Conservation (phyloP, 2,888 invertebrate species). For the Amphimallon solstitiale region DNA sequence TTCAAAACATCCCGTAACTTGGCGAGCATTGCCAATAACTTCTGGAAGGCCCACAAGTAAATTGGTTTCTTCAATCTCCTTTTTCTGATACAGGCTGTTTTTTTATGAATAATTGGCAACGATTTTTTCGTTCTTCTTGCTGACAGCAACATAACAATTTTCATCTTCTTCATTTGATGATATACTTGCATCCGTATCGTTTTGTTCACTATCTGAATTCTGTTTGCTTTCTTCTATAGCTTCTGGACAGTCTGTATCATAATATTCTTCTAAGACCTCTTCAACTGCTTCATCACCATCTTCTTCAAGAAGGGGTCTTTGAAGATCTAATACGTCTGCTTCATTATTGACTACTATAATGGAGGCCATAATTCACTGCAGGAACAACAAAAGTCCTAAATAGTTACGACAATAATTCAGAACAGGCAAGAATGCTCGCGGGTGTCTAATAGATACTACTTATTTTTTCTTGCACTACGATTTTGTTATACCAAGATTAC, state of each 20-base stretch:
- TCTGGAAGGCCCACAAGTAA: background rate
- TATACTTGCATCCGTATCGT: constrained; percentile 1
- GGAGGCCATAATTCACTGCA: too few relatives aligned
- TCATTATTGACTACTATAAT: too few relatives aligned
- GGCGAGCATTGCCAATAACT: background rate
- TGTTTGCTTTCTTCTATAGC: too few relatives aligned
- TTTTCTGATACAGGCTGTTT: background rate
- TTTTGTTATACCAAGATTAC: too few relatives aligned
- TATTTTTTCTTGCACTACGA: too few relatives aligned
- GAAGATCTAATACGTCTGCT: too few relatives aligned
- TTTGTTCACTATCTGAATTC: too few relatives aligned
- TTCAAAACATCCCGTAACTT: constrained; percentile 5
- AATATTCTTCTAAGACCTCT: background rate
- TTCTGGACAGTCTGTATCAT: background rate
- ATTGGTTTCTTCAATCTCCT: background rate
- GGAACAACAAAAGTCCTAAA: too few relatives aligned
- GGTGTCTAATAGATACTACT: too few relatives aligned
- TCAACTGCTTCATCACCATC: background rate
- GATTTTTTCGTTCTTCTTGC: background rate
- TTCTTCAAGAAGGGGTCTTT: background rate
- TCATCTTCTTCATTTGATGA: background rate
- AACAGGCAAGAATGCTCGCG: too few relatives aligned
- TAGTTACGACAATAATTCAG: too few relatives aligned
- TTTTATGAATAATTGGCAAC: background rate
- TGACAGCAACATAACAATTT: background rate